A percentile compares a stretch with the other conserved stretches of the same genome.
Conservation (phyloP, 2,797 vertebrate species). For the Sebastes taczanowskii region DNA sequence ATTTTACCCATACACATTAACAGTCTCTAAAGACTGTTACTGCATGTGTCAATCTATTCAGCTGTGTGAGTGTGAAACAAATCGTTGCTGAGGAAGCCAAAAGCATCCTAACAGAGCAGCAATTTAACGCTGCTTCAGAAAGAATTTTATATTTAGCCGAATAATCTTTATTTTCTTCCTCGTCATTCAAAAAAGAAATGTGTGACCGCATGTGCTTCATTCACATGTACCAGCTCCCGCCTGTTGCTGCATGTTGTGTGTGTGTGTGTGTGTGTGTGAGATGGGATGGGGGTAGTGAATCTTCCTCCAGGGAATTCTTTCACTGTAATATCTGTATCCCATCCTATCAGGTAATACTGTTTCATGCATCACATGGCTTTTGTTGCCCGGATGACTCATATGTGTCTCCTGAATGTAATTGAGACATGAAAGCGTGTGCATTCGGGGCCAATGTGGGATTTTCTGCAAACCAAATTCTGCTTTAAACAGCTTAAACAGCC, state of each 20-base stretch:
- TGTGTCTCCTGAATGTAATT: background rate
- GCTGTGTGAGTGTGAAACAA: background rate
- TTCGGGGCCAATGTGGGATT: slow-evolving; percentile 23
- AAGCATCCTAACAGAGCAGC: background rate
- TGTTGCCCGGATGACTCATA: slow-evolving; percentile 25
- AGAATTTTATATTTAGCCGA: background rate
- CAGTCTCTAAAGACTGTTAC: background rate
- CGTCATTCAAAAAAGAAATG: background rate
- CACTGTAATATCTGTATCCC: slow-evolving; percentile 48
- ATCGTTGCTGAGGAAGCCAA: background rate
- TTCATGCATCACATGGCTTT: slow-evolving; percentile 36
- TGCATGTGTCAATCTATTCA: background rate
- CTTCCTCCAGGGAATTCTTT: slow-evolving; percentile 31
- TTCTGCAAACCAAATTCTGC: slow-evolving; percentile 23
- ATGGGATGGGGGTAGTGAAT: slow-evolving; percentile 6
- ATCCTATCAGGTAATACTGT: slow-evolving; percentile 45
- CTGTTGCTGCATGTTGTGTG: slow-evolving; percentile 18
- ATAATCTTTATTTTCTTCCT: background rate
- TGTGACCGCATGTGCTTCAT: background rate
- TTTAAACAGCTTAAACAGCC: slow-evolving; percentile 23
- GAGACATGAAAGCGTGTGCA: slow-evolving; percentile 12
- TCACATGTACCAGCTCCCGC: slow-evolving; percentile 41
- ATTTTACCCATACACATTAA: slow-evolving; percentile 1
- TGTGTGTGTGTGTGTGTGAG: background rate
- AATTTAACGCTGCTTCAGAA: background rate